Conservation (phyloP, 2,888 invertebrate genomes). For the Boloria euphrosyne region DNA sequence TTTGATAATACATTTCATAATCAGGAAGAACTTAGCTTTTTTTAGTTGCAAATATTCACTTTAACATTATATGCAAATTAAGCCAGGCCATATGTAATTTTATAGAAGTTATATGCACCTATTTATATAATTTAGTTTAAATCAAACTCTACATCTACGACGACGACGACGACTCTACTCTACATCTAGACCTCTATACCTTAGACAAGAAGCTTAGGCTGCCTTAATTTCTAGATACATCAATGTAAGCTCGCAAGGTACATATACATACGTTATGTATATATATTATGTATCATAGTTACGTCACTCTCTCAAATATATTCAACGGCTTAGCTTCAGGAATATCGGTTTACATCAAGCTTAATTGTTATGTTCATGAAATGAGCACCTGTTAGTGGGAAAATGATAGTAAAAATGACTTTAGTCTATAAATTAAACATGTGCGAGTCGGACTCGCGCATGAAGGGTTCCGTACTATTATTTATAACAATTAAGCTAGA, state of each 20-base stretch:
- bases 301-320: background rate
- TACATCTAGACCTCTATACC: background rate
- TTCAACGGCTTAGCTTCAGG: too few relatives aligned
- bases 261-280: background rate
- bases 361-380: too few relatives aligned
- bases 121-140: background rate
- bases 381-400: too few relatives aligned
- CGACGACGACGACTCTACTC: background rate
- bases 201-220: background rate
- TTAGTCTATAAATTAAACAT: too few relatives aligned
- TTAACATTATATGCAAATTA: background rate
- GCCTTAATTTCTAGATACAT: constrained; percentile 4
- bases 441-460: too few relatives aligned
- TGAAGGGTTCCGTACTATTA: too few relatives aligned
- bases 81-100: background rate
- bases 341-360: too few relatives aligned
- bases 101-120: background rate
- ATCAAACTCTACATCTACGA: background rate
- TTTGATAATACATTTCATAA: too few relatives aligned
- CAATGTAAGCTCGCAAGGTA: constrained; percentile 1
- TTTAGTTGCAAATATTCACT: too few relatives aligned
- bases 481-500: too few relatives aligned
- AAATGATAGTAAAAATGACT: too few relatives aligned
- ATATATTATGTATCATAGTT: background rate
- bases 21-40: too few relatives aligned